These are phyloP conservation scores for Dimorphilus gyrociliatus DNA, from an alignment of 2,888 invertebrate genomes.

Conservation along the genomic window DNA sequence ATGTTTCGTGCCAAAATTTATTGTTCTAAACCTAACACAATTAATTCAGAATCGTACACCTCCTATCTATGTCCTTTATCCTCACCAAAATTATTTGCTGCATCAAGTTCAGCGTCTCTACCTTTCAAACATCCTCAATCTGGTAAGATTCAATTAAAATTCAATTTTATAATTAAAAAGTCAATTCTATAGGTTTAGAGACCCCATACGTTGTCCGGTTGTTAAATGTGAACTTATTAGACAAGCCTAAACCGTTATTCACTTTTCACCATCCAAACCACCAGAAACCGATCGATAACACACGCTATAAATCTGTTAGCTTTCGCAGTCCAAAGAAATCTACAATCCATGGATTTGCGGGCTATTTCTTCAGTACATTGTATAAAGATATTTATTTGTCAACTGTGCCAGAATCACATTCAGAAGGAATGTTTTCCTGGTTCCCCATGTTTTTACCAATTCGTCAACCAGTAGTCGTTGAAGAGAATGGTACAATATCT, in stretches of 20 bases:
- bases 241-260: conserved; percentile 57
- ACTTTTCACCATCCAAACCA: conserved; percentile 77
- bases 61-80: conserved; percentile 85
- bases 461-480: conserved; percentile 56
- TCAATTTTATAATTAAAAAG: too few relatives aligned
- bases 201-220: conserved; percentile 82
- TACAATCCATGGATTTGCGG: conserved; percentile 78
- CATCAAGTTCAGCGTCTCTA: too few relatives aligned
- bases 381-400: conserved; percentile 46
- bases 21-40: conserved; percentile 54
- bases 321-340: conserved; percentile 58
- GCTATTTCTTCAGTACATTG: conserved; percentile 75
- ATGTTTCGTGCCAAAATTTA: not conserved
- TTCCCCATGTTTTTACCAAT: conserved; percentile 85
- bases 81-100: conserved; percentile 67
- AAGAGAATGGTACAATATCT: conserved; percentile 52
- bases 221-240: conserved; percentile 64
- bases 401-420: conserved; percentile 72
- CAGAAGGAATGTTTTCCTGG: conserved; percentile 89
- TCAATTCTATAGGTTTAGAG: too few relatives aligned
- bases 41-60: conserved; percentile 72
- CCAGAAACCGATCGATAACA: too few relatives aligned
- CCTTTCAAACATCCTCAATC: too few relatives aligned
- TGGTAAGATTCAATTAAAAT: too few relatives aligned
- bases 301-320: conserved; percentile 49